Percentiles rank a stretch among this genome's conserved stretches.
These are phyloP conservation scores for Dasysyrphus albostriatus DNA, from an alignment of 2,888 invertebrate species.

Conservation along the genomic window DNA sequence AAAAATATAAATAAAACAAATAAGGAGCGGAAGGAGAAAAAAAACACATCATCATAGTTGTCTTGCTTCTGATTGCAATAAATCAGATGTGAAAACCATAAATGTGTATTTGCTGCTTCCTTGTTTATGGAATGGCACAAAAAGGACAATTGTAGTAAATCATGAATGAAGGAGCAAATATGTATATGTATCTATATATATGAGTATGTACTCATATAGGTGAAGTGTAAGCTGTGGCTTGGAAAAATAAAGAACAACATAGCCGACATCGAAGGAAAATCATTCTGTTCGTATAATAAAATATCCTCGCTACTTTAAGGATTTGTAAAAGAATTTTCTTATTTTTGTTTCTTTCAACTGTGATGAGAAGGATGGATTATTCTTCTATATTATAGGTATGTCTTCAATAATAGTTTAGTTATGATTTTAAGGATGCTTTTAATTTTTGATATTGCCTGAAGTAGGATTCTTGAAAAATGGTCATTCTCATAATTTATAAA, in stretches of 20 bases:
- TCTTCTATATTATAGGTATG: slow-evolving; percentile 34
- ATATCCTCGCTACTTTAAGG: slow-evolving; percentile 30
- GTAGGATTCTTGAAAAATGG: neutral
- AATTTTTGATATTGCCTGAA: slow-evolving; percentile 37
- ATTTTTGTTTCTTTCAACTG: neutral
- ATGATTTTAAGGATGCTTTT: slow-evolving; percentile 38
- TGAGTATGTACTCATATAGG: neutral
- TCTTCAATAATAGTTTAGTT: slow-evolving; percentile 27
- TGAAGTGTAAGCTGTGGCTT: slow-evolving; percentile 11
- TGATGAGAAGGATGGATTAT: slow-evolving; percentile 35
- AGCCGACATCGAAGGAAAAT: slow-evolving; percentile 32
- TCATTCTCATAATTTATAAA: neutral
- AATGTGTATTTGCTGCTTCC: slow-evolving; percentile 72
- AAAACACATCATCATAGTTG: slow-evolving; percentile 62
- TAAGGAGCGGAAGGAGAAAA: slow-evolving; percentile 29
- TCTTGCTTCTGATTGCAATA: slow-evolving; percentile 71
- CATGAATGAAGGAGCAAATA: slow-evolving; percentile 37
- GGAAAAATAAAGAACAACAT: slow-evolving; percentile 33
- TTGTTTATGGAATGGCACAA: slow-evolving; percentile 69
- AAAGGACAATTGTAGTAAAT: slow-evolving; percentile 71
- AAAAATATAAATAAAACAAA: slow-evolving; percentile 25
- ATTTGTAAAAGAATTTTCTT: slow-evolving; percentile 18
- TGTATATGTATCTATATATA: neutral
- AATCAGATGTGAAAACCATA: slow-evolving; percentile 71
- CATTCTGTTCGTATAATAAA: slow-evolving; percentile 52